Percentiles rank a stretch among this genome's conserved stretches.
Evolutionary conservation across 2,113 vertebrate genomes (phyloP).

Genomic region (Chiloscyllium plagiosum): DNA sequence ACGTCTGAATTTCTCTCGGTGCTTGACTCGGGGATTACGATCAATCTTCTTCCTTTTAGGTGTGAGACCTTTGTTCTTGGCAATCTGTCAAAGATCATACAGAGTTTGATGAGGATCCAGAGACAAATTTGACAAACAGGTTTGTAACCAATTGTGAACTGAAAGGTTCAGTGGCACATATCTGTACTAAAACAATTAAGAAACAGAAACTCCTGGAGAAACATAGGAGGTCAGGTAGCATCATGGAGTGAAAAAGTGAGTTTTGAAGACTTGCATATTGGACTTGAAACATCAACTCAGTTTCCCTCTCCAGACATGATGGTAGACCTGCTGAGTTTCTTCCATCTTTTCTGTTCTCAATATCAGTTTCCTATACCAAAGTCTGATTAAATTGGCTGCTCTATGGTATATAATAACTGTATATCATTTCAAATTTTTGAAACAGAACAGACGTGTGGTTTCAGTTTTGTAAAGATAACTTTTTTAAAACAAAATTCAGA

Average conservation of each 20-base stretch:
- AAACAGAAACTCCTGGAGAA: no score
- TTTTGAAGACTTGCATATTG: no score
- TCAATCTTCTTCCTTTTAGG: conserved; percentile 92
- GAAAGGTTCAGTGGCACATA: neutral
- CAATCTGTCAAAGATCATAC: conserved; percentile 53
- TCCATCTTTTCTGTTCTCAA: neutral
- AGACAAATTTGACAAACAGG: neutral
- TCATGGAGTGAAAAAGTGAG: no score
- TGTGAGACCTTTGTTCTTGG: conserved; percentile 82
- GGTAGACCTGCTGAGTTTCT: no score
- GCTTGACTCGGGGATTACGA: conserved; percentile 90
- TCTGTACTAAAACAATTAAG: neutral
- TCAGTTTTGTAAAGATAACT: no score
- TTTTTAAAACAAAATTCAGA: no score
- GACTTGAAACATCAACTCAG: no score
- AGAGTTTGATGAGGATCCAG: neutral
- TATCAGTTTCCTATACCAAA: neutral
- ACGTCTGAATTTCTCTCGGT: conserved; percentile 82
- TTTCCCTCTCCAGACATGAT: no score
- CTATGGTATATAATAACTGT: no score
- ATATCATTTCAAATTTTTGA: no score
- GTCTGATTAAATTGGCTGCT: neutral
- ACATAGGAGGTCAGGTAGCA: no score
- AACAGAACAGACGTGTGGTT: no score
- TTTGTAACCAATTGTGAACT: neutral